phyloP scores from a whole-genome alignment of 2,888 invertebrate species.

The Gastrophysa polygoni region DNA sequence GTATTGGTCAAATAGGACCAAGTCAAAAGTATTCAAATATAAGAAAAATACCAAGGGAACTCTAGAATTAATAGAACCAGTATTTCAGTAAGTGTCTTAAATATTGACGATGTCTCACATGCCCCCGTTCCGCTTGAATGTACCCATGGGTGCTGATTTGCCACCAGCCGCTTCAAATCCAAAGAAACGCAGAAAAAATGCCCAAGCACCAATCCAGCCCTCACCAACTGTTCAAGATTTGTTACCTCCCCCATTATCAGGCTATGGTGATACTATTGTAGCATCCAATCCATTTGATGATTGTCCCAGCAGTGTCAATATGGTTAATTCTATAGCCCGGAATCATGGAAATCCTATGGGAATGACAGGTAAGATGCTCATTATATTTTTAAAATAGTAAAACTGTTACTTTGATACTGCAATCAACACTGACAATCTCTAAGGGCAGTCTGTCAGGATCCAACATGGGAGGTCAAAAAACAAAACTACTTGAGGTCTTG shows the following conservation, averaged over 20 bases:
- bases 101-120: slow-evolving; percentile 53
- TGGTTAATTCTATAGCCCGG: slow-evolving; percentile 51
- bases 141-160: slow-evolving; percentile 59
- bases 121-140: slow-evolving; percentile 56
- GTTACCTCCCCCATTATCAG: slow-evolving; percentile 84
- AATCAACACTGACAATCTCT: too few species aligned
- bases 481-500: too few species aligned
- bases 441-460: too few species aligned
- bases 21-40: slow-evolving; percentile 41
- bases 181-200: slow-evolving; percentile 83
- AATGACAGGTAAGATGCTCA: slow-evolving; percentile 45
- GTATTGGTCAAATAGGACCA: slow-evolving; percentile 63
- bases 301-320: slow-evolving; percentile 66
- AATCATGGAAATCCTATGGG: slow-evolving; percentile 51
- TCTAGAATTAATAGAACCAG: slow-evolving; percentile 37
- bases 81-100: slow-evolving; percentile 28
- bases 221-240: slow-evolving; percentile 76
- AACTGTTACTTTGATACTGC: too few species aligned
- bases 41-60: slow-evolving; percentile 52
- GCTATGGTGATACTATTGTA: slow-evolving; percentile 91
- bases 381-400: neutral
- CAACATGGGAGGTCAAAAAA: too few species aligned
- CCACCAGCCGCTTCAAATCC: slow-evolving; percentile 82
- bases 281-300: slow-evolving; percentile 96
- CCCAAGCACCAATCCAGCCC: slow-evolving; percentile 70